Percentiles rank a stretch among this genome's conserved stretches.
Conservation (phyloP, 1,140 invertebrate species). For the Aphaenogaster floridana region DNA sequence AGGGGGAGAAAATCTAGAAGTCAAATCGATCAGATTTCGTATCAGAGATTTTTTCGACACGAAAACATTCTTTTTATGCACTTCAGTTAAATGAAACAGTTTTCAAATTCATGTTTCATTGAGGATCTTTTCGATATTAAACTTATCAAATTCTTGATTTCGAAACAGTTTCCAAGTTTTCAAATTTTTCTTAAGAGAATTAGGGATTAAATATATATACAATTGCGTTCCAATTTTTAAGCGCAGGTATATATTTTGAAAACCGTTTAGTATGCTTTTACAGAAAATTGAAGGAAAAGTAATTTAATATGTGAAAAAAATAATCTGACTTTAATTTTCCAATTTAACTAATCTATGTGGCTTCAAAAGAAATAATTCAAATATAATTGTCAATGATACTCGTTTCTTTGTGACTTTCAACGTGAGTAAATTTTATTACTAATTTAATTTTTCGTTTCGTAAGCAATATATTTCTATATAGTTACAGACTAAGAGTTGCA, state of each 20-base stretch:
- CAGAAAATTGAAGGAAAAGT: not conserved
- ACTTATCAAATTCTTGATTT: not conserved
- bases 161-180: not conserved
- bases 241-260: not conserved
- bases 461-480: slow-evolving; percentile 1
- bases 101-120: not conserved
- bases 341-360: not conserved
- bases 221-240: not conserved
- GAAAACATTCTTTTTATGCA: slow-evolving; percentile 1
- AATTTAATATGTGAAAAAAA: not conserved
- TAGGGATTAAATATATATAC: not conserved
- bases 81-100: not conserved
- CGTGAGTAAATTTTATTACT: not conserved
- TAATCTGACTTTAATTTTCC: not conserved
- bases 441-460: not conserved
- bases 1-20: not conserved
- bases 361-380: not conserved
- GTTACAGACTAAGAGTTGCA: not conserved
- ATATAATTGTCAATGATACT: not conserved
- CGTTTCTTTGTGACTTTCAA: not conserved
- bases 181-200: not conserved
- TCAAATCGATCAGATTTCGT: slow-evolving; percentile 21
- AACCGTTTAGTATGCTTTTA: not conserved
- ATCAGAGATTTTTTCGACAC: slow-evolving; percentile 52
- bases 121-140: not conserved